Evolutionary conservation across 2,888 invertebrate genomes (phyloP), one percentile per base, ranked within the genome.

Genomic region (Netelia melanura): DNA sequence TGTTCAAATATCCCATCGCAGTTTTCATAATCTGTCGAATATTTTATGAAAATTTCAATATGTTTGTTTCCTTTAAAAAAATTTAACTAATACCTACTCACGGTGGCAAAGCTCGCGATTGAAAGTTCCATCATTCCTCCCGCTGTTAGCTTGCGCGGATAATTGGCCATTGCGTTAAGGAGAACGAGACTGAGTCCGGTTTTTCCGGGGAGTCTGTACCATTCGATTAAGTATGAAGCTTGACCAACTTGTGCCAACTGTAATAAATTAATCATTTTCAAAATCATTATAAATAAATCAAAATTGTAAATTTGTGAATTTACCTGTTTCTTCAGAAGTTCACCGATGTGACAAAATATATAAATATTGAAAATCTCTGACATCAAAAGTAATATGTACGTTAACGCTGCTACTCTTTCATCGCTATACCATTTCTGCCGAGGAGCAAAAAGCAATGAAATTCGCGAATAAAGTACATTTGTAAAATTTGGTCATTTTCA

Each of bases 171-270:
- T 0, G 84, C 67, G 9, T 86, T 81, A 10, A 86, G 78, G 10
- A 86, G 30, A 11, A 87, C 61, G 8, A 85, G 68, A 10, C 21
- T 58, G 3, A 61, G 68, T n/a, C 68, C 78, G 38, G 68, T 77
- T 56, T 75, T 82, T 17, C 17, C 54, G 10, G 86, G 80, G 48
- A 87, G 56, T 64, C 72, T 70, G 75, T 88, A 84, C 87, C 87
- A 88, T 9, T 88, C 81, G 11, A 82, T 84, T 80, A 81, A 77
- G 44, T 87, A 92, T 3, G 89, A 82, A 0, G 88, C 86, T 10
- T 85, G 65, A 5, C 91, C 89, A 1, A 91, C 81, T 67, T 89
- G 23, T 2, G 9, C 17, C 0, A 58, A 58, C 21, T 58, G 3
- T 21, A 21, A 21, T 58, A 56, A 3, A n/a, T 56, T 1, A 56